Base-by-base conservation (phyloP, 2,113 vertebrate genomes). In the Bufo bufo region DNA sequence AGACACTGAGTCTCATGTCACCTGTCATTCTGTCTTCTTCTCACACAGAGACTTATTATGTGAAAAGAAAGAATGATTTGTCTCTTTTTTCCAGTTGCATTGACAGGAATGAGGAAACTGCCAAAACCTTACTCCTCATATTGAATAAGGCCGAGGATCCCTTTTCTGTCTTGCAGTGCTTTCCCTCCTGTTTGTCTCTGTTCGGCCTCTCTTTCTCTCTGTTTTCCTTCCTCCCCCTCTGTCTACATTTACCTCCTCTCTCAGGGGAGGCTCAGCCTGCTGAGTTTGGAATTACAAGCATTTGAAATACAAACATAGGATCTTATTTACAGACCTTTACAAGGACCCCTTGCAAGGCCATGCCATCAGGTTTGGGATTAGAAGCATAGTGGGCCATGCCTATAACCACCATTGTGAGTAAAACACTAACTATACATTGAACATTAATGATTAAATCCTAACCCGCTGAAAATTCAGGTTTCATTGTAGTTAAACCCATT, bases 321-420 rank as follows among this genome's bases (percentile, higher is more conserved):
- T 88, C 58, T 77, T 88, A 88, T 88, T 88, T 88, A 88, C 87
- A 75, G 80, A 88, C 87, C 87, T 83, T 82, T 84, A 84, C 87
- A 83, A 88, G 87, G 87, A 83, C 58, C 79, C 86, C 12, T 61
- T 87, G 79, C 78, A 87, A 87, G 69, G 65, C 43, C 49, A 58
- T 56, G 77, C 84, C 71, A 54, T 49, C 49, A 69, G 63, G 49
- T 69, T 82, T 52, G 71, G 63, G 65, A 69, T 69, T 69, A 69
- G 82, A 69, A 52, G 33, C 47, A 69, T 61, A 6, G 6, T 58
- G 79, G 77, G 77, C 12, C 23, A 78, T 79, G 33, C 3, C 3
- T 58, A 79, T 56, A 16, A 20, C 23, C 50, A 61, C 45, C 56
- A 81, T 8, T 19, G 14, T 13, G 7, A 43, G n/a, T 17, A 23